Evolutionary conservation across 2,888 invertebrate species (phyloP), one percentile per base, ranked within the genome.

Genomic region (Tachystola acroxantha): DNA sequence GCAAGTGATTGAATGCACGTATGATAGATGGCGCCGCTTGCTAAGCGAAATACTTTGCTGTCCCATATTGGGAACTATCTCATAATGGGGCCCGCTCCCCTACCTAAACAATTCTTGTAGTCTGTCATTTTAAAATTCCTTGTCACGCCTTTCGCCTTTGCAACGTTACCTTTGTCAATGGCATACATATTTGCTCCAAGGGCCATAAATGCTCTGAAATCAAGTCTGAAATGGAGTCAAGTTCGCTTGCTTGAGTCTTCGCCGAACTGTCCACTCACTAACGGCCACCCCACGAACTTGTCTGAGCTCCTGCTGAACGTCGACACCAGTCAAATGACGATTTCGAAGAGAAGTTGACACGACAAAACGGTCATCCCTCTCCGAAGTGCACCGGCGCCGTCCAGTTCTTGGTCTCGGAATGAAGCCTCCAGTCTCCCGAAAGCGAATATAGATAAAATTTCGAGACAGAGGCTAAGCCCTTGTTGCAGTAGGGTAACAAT

Each of bases 111-210:
- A 9, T 36, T 10, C 19, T 45, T 47, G 39, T 45, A 48, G 29
- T 48, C 32, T n/a, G 39, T 11, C 7, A 48, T 29, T n/a, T n/a
- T n/a, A n/a, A n/a, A n/a, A n/a, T n/a, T n/a, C n/a, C n/a, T n/a
- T n/a, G n/a, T n/a, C n/a, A n/a, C n/a, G 12, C 48, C 48, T 42
- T 50, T 48, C n/a, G 55, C 48, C 36, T 51, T 53, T 7, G 45
- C 35, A 13, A 36, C 41, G n/a, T n/a, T n/a, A n/a, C 50, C 47
- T 2, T 48, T 45, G 12, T 36, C 35, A 10, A 51, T 38, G 2
- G 53, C 48, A 43, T 57, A 57, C 50, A 60, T 51, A 49, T 57
- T 59, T n/a, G 56, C 49, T 40, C 51, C 25, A 7, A 56, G 36
- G n/a, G 55, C 53, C 11, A 53, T 47, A 43, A 53, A 59, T 42